These are phyloP conservation scores for Philopotamus ludificatus DNA, from an alignment of 1,140 invertebrate genomes.

Conservation along the genomic window DNA sequence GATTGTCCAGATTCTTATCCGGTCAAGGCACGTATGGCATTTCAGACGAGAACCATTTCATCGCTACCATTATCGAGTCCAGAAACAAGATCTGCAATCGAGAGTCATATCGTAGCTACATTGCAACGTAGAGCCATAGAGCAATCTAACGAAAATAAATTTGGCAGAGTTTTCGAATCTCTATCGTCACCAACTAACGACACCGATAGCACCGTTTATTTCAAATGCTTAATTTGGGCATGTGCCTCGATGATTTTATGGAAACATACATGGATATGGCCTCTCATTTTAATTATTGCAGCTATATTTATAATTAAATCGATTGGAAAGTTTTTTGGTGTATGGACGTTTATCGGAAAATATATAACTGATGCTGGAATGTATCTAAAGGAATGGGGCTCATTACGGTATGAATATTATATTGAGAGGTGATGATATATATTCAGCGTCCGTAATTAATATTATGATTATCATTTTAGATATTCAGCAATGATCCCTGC, in stretches of 20 bases:
- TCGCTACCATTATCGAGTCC: constrained; percentile 49
- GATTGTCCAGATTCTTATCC: constrained; percentile 25
- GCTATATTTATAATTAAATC: constrained; percentile 51
- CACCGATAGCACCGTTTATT: constrained; percentile 51
- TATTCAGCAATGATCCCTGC: constrained; percentile 58
- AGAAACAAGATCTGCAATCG: constrained; percentile 46
- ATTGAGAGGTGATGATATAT: neutral
- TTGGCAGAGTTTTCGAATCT: constrained; percentile 2
- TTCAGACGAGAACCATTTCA: constrained; percentile 53
- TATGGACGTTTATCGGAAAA: constrained; percentile 54
- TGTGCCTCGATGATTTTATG: constrained; percentile 54
- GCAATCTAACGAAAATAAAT: constrained; percentile 44
- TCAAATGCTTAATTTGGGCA: constrained; percentile 52
- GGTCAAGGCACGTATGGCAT: constrained; percentile 48
- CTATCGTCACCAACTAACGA: constrained; percentile 42
- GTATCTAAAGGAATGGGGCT: constrained; percentile 50
- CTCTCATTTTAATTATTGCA: constrained; percentile 52
- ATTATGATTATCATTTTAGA: constrained; percentile 41
- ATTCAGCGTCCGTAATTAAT: neutral
- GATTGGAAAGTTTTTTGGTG: constrained; percentile 51
- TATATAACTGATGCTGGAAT: constrained; percentile 47
- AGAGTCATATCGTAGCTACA: constrained; percentile 49
- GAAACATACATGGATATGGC: constrained; percentile 55
- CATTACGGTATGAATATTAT: constrained; percentile 46
- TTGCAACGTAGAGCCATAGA: constrained; percentile 51